These are phyloP conservation scores for Cataglyphis rosenhaueri DNA, from an alignment of 2,888 invertebrate species.

Conservation along the genomic window DNA sequence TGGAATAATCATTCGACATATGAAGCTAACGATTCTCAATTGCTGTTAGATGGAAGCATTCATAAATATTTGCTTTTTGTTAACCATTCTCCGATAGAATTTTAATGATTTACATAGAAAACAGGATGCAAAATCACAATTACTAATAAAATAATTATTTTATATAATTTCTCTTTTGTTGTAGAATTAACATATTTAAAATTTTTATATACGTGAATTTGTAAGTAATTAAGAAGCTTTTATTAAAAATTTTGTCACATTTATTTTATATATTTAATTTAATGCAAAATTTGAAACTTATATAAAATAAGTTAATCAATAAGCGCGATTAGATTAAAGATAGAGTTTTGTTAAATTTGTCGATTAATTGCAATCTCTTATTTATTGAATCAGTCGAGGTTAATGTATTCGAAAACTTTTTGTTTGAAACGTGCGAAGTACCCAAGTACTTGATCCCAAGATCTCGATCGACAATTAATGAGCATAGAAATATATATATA, in stretches of 20 bases:
- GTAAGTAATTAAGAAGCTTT: not conserved
- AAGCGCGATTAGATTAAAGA: not conserved
- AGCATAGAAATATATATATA: conserved; percentile 25
- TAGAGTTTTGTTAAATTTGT: not conserved
- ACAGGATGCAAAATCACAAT: not conserved
- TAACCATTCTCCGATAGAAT: conserved; percentile 39
- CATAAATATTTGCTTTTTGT: conserved; percentile 57
- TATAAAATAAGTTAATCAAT: not conserved
- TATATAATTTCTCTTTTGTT: conserved; percentile 1
- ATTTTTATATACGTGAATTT: not conserved
- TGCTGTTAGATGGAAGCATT: conserved; percentile 62
- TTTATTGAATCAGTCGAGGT: conserved; percentile 13
- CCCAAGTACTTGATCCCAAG: conserved; percentile 13
- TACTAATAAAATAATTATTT: not conserved
- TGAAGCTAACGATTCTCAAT: conserved; percentile 70
- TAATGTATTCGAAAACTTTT: conserved; percentile 41
- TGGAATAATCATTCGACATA: conserved; percentile 67
- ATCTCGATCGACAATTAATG: conserved; percentile 73
- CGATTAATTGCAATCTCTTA: not conserved
- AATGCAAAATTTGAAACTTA: not conserved
- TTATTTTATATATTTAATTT: not conserved
- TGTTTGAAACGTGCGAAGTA: conserved; percentile 25
- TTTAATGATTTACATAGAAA: conserved; percentile 1
- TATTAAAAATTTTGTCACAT: not conserved
- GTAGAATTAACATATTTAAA: not conserved